A percentile compares a stretch with the other conserved stretches of the same genome.
Conservation (phyloP, 2,797 vertebrate species). For the Sebastes oblongus region DNA sequence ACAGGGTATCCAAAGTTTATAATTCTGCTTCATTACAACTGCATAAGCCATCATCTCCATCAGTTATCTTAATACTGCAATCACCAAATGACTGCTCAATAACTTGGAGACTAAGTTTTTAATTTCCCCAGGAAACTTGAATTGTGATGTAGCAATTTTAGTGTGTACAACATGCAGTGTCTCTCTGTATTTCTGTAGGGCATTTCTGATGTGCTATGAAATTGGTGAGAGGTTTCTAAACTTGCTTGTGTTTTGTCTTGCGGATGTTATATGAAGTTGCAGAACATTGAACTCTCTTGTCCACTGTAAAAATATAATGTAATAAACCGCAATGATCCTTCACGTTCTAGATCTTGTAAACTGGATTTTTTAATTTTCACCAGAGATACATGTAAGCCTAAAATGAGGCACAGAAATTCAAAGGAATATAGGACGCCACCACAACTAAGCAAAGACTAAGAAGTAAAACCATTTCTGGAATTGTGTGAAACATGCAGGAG, state of each 20-base stretch:
- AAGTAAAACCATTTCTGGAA: neutral
- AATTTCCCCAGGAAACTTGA: neutral
- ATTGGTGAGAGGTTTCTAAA: neutral
- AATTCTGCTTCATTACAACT: too few species aligned
- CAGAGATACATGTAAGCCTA: neutral
- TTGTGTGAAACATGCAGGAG: neutral
- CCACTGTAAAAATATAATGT: neutral
- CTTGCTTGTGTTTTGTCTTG: neutral
- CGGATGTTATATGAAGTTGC: neutral
- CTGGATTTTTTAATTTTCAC: neutral
- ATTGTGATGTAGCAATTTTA: neutral
- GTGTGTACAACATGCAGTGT: neutral
- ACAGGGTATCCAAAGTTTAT: neutral
- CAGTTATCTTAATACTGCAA: neutral
- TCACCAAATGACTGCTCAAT: neutral
- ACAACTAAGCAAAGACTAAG: neutral
- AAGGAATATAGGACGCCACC: neutral
- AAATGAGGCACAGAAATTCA: neutral
- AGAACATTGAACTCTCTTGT: neutral
- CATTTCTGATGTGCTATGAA: neutral
- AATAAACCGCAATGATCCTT: neutral
- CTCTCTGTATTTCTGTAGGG: neutral
- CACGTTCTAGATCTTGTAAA: neutral
- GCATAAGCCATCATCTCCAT: neutral
- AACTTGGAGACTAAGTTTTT: neutral